Conservation (phyloP, 2,888 invertebrate species). For the Graphium colonna region DNA sequence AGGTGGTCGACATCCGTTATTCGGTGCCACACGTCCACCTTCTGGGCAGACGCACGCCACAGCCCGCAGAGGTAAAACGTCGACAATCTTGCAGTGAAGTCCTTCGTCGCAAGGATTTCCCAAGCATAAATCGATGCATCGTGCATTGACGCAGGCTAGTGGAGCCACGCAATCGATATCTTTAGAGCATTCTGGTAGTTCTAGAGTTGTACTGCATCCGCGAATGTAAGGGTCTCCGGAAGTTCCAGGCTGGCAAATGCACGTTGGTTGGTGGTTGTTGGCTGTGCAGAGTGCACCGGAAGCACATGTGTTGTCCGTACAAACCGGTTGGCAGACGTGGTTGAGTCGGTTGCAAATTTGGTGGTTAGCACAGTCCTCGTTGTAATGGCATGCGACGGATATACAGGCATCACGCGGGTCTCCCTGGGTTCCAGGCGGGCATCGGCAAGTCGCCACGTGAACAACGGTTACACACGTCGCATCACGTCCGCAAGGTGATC, state of each 20-base stretch:
- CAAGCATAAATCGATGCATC: conserved; percentile 89
- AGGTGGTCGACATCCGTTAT: conserved; percentile 84
- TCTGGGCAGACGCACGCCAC: conserved; percentile 93
- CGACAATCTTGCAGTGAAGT: conserved; percentile 89
- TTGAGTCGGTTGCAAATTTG: conserved; percentile 92
- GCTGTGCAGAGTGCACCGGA: conserved; percentile 88
- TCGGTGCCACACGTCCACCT: conserved; percentile 87
- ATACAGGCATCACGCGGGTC: conserved; percentile 91
- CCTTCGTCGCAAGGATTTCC: conserved; percentile 87
- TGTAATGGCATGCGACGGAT: conserved; percentile 90
- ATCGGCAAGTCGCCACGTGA: conserved; percentile 89
- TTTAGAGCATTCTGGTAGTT: conserved; percentile 82
- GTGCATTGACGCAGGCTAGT: conserved; percentile 87
- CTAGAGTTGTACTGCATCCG: conserved; percentile 58
- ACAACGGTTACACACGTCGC: conserved; percentile 87
- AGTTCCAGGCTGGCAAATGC: conserved; percentile 87
- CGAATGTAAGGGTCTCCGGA: conserved; percentile 88
- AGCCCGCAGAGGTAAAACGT: conserved; percentile 89
- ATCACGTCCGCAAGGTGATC: conserved; percentile 87
- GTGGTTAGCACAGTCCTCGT: conserved; percentile 92
- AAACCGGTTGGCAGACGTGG: conserved; percentile 89
- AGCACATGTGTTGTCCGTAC: conserved; percentile 90
- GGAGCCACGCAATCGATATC: conserved; percentile 89
- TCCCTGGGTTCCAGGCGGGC: conserved; percentile 92
- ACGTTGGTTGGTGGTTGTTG: conserved; percentile 87